Conservation (phyloP, 1,140 invertebrate genomes). For the Lethrus apterus region DNA sequence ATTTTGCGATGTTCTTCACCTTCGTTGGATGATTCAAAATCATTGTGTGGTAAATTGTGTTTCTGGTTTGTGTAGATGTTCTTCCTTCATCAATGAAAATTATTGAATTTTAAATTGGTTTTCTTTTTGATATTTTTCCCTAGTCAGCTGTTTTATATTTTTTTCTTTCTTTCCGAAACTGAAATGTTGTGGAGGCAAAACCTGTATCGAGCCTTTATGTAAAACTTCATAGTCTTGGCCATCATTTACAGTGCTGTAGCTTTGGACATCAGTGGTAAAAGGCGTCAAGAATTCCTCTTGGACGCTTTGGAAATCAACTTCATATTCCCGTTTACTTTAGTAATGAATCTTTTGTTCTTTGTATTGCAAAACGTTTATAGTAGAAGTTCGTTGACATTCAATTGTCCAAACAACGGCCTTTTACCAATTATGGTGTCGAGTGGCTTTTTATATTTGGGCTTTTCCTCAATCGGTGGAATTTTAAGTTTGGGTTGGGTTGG, state of each 20-base stretch:
- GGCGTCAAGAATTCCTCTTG: constrained; percentile 22
- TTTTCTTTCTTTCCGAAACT: not conserved
- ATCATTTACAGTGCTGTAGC: constrained; percentile 7
- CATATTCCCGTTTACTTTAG: constrained; percentile 30
- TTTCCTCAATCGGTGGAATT: constrained; percentile 8
- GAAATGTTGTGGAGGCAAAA: constrained; percentile 4
- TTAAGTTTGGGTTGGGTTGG: not conserved
- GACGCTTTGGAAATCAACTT: constrained; percentile 34
- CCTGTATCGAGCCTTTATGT: constrained; percentile 4
- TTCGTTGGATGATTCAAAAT: constrained; percentile 22
- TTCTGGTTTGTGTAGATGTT: not conserved
- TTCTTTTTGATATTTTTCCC: constrained; percentile 5
- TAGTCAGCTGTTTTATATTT: not conserved
- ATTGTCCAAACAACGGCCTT: constrained; percentile 36
- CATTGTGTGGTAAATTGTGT: not conserved
- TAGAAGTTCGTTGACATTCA: constrained; percentile 37
- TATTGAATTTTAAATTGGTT: not conserved
- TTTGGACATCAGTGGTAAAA: constrained; percentile 5
- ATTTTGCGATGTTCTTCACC: constrained; percentile 48
- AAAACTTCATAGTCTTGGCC: not conserved
- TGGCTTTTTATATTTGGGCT: constrained; percentile 34
- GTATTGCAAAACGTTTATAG: too few species aligned
- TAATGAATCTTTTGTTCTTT: constrained; percentile 37
- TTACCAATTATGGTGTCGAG: constrained; percentile 39
- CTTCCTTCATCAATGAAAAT: not conserved